Base-by-base conservation (phyloP, 2,888 invertebrate genomes). In the Bombylius discolor region DNA sequence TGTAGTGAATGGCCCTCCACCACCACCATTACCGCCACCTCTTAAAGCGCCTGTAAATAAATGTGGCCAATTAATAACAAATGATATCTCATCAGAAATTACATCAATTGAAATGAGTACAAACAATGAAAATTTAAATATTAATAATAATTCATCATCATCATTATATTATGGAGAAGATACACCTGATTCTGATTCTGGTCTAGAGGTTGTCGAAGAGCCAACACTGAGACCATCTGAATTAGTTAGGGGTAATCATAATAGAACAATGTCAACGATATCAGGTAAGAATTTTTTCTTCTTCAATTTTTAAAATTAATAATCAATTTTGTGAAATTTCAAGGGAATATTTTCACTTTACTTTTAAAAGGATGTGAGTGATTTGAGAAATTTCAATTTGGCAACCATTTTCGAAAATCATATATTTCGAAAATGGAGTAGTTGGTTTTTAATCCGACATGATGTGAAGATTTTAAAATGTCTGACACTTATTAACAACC, bases 21-120 rank as follows among this genome's bases (percentile, higher is more conserved):
- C 86, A 0, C 87, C 86, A 0, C 86, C 86, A 0, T 81, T 85
- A 14, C 83, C 84, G 0, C 81, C 80, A 1, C 78, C 80, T 0
- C 70, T 79, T 1, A 77, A 77, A 5, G 75, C 75, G 0, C 73
- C 76, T 0, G 33, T 56, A 50, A 53, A 53, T 23, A 53, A 52
- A 46, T 56, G 31, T 49, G 48, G 23, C 48, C 55, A 23, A 32
- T n/a, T 46, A 46, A 23, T 23, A 23, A 23, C 50, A 12, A 46
- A 50, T 52, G 31, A 31, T 9, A n/a, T 47, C 7, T 44, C 49
- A 9, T 33, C 47, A 42, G 55, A 55, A 42, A 46, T 36, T 11
- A 58, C 57, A 47, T 39, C 47, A 8, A 59, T 58, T n/a, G 49
- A 56, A 6, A 62, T 60, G 11, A 58, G 47, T 46, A 56, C 57